These are phyloP conservation scores for Sparus aurata DNA, from an alignment of 2,797 vertebrate genomes.

Conservation along the genomic window DNA sequence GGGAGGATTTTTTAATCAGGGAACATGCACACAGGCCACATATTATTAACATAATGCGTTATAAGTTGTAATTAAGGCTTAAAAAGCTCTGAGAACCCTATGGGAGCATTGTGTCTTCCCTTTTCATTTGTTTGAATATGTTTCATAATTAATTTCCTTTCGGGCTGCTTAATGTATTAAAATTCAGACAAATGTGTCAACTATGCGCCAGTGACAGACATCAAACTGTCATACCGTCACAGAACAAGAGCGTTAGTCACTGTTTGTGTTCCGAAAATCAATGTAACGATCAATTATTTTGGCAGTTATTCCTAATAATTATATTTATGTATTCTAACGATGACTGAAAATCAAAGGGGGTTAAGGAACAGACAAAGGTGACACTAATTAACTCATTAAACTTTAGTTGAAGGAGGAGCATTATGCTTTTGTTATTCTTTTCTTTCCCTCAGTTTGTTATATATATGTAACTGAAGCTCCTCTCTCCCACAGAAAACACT, in stretches of 20 bases:
- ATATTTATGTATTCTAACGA: not conserved
- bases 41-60: constrained; percentile 72
- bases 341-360: not conserved
- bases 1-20: constrained; percentile 75
- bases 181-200: constrained; percentile 38
- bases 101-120: constrained; percentile 27
- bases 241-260: not conserved
- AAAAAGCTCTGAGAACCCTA: constrained; percentile 48
- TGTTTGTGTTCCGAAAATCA: not conserved
- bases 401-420: no score
- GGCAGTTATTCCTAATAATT: not conserved
- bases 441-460: no score
- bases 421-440: no score
- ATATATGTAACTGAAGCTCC: no score
- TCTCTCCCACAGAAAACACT: no score
- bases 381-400: no score
- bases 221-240: constrained; percentile 6
- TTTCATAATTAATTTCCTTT: constrained; percentile 54
- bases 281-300: not conserved
- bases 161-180: constrained; percentile 37
- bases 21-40: constrained; percentile 61
- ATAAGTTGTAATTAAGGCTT: constrained; percentile 72
- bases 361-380: not conserved
- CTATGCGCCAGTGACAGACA: constrained; percentile 8
- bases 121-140: constrained; percentile 51